Evolutionary conservation across 1,140 invertebrate species (phyloP).

Genomic region (Caenorhabditis tropicalis): DNA sequence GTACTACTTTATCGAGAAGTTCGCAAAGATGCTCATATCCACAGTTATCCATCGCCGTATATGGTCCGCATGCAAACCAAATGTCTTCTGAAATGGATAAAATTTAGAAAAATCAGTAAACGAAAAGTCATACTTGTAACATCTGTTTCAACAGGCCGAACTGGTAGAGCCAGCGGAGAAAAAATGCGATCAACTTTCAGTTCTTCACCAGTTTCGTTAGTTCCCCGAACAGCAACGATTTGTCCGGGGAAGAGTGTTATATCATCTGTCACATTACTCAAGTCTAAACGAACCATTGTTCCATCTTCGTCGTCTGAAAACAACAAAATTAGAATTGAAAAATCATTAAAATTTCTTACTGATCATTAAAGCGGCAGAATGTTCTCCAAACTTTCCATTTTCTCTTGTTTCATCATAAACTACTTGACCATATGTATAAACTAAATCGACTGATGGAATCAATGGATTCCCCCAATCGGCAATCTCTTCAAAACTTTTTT

Average conservation of each 20-base stretch:
- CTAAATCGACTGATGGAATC: slow-evolving; percentile 2
- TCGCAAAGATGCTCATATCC: slow-evolving; percentile 24
- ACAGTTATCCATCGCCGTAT: slow-evolving; percentile 21
- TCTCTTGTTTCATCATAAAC: slow-evolving; percentile 12
- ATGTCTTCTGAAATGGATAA: slow-evolving; percentile 4
- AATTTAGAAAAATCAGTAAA: background rate
- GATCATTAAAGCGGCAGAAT: slow-evolving; percentile 10
- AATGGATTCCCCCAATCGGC: slow-evolving; percentile 11
- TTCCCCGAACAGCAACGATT: slow-evolving; percentile 18
- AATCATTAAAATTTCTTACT: background rate
- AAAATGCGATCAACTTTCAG: background rate
- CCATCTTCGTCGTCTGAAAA: slow-evolving; percentile 28
- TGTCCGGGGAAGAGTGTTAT: slow-evolving; percentile 3
- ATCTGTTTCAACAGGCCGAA: background rate
- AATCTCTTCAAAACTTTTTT: background rate
- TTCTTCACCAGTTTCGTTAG: slow-evolving; percentile 2
- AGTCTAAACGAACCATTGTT: background rate
- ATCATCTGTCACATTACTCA: background rate
- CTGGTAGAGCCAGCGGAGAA: background rate
- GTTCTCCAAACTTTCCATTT: slow-evolving; percentile 16
- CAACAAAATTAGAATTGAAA: no score
- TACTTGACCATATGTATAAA: slow-evolving; percentile 2
- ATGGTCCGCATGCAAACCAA: slow-evolving; percentile 14
- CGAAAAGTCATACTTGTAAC: background rate
- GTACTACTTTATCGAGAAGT: background rate